phyloP scores from a whole-genome alignment of 2,888 invertebrate genomes.

The Cryptops parisi region DNA sequence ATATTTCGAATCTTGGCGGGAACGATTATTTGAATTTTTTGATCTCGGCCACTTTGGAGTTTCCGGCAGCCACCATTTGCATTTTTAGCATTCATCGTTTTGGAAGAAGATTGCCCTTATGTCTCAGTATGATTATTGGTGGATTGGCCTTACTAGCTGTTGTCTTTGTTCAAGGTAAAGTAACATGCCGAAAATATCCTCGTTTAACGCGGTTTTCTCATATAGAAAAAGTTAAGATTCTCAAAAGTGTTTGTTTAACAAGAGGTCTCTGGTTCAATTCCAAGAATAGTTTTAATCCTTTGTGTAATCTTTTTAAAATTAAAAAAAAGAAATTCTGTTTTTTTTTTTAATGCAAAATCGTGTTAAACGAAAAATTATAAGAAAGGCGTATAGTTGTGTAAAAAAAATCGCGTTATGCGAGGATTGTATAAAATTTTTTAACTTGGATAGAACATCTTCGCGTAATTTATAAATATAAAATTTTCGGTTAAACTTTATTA shows the following conservation, averaged over 20 bases:
- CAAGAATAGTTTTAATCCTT: too few relatives aligned
- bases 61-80: conserved; percentile 44
- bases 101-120: conserved; percentile 52
- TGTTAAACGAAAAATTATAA: too few relatives aligned
- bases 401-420: too few relatives aligned
- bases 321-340: background rate
- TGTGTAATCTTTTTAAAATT: background rate
- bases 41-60: conserved; percentile 57
- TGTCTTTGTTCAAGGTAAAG: conserved; percentile 43
- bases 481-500: too few relatives aligned
- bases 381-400: too few relatives aligned
- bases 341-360: background rate
- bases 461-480: too few relatives aligned
- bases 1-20: conserved; percentile 52
- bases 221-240: too few relatives aligned
- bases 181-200: too few relatives aligned
- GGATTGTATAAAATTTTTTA: too few relatives aligned
- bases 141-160: conserved; percentile 45
- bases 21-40: conserved; percentile 58
- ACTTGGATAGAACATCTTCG: background rate
- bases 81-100: conserved; percentile 50
- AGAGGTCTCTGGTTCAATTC: too few relatives aligned
- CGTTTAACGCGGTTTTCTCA: too few relatives aligned
- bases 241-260: background rate
- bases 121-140: conserved; percentile 50